phyloP scores from a whole-genome alignment of 2,797 vertebrate genomes.

The Okamejei kenojei region DNA sequence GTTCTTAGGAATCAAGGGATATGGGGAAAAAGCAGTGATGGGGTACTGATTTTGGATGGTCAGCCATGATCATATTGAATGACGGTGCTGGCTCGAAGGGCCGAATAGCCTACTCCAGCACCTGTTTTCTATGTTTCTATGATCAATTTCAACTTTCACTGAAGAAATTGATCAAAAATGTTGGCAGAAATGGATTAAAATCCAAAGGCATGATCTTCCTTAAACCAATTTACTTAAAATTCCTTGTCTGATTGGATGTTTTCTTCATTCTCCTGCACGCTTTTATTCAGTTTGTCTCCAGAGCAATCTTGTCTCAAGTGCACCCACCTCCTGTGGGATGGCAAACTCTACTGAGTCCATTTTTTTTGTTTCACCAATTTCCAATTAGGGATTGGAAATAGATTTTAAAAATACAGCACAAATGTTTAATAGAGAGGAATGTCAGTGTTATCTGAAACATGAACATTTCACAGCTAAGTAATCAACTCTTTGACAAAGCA shows the following conservation, averaged over 20 bases:
- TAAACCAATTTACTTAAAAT: not conserved
- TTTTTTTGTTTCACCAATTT: not conserved
- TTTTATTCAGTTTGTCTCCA: not conserved
- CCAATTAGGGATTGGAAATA: not conserved
- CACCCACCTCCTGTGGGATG: not conserved
- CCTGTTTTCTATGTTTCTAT: no score
- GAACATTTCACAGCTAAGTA: not conserved
- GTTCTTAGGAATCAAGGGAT: no score
- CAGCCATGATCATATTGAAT: no score
- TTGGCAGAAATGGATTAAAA: no score
- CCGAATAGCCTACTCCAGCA: no score
- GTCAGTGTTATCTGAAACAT: not conserved
- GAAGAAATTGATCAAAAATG: not conserved
- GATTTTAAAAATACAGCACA: not conserved
- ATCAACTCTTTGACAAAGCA: not conserved
- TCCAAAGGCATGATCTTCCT: no score
- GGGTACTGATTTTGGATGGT: no score
- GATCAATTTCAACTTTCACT: no score
- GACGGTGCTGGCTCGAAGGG: no score
- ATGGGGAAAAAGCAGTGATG: no score
- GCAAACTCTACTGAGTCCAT: not conserved
- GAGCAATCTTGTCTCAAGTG: not conserved
- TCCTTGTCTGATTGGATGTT: not conserved
- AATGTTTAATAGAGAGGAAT: not conserved
- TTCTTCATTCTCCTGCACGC: not conserved